Evolutionary conservation across 2,888 invertebrate genomes (phyloP), one percentile per base, ranked within the genome.

Genomic region (Idaea dimidiata): DNA sequence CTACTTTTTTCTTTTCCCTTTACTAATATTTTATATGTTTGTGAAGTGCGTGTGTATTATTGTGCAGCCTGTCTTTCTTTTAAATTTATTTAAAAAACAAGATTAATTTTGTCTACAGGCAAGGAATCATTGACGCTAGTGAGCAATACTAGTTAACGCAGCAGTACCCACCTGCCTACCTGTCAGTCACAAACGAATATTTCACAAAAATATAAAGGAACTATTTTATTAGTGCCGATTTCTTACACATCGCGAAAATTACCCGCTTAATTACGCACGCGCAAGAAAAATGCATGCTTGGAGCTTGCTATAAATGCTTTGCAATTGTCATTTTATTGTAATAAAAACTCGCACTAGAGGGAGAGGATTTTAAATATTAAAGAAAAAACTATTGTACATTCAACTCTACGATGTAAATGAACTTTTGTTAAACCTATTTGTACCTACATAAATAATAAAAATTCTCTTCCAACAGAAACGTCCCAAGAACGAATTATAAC

Each of bases 401-500:
- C 1, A 5, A 24, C 3, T 24, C 24, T 24, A 24, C 24, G 24
- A 5, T 24, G 24, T 3, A 24, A 3, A 24, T 24, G 24, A 1
- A 24, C 24, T 14, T 43, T 43, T 54, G 6, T 54, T 7, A 7
- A 0, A n/a, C 16, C 16, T 16, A 16, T 16, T n/a, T 6, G 16
- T 54, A 54, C 14, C 5, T 16, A 59, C 64, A 43, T 61, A 66
- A 61, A 67, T 58, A 55, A n/a, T 59, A 55, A 31, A 5, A 54
- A 76, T 69, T 71, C 68, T 67, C 72, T 76, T 74, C 67, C 75
- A 69, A 71, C 81, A 83, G 77, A 79, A 64, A 64, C 64, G 59
- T 62, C 64, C 63, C 65, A 81, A 76, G 74, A 73, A 65, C 60
- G 84, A 87, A 73, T 73, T 86, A 54, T 82, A 73, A 59, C n/a